Evolutionary conservation across 1,140 invertebrate species (phyloP), one percentile per base, ranked within the genome.

Genomic region (Orius laevigatus): DNA sequence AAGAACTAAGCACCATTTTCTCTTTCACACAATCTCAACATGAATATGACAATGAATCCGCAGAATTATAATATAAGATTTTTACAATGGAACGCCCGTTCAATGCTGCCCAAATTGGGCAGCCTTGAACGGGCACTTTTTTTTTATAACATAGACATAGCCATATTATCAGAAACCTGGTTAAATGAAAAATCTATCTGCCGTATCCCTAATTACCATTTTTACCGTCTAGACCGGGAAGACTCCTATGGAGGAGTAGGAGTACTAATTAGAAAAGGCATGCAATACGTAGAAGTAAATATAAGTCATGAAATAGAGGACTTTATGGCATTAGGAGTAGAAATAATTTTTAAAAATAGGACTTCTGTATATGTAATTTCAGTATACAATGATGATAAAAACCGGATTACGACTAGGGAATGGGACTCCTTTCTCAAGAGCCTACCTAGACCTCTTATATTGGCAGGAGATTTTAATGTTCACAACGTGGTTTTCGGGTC

Each of bases 71-170:
- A 38, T 5, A 16, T 38, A 3, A 42, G 11, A 19, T 16, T 42
- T 19, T 19, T 42, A 15, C 40, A 42, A 16, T 42, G 40, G 40
- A 42, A 42, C 18, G 40, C 40, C 18, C 40, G 40, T 16, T 42
- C 40, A 5, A 14, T 42, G 18, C 12, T 42, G 4, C 18, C 12
- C 14, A 42, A 42, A 16, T 6, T 11, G 18, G 10, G 12, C 11
- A 42, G 40, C 11, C 40, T 42, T 16, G 40, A 16, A 14, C 40
- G 18, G 12, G 12, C 18, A 6, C 40, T 42, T 4, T 16, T 4
- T 6, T 5, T 6, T 5, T 6, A 14, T 18, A 14, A 14, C 12
- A 18, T 42, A 16, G 11, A 14, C 18, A 18, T 19, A 19, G 40
- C 18, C 6, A 3, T 18, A 14, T 11, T 42, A 5, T 42, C 40